phyloP scores from a whole-genome alignment of 2,888 invertebrate species.

The Lycocerus yunnanus region DNA sequence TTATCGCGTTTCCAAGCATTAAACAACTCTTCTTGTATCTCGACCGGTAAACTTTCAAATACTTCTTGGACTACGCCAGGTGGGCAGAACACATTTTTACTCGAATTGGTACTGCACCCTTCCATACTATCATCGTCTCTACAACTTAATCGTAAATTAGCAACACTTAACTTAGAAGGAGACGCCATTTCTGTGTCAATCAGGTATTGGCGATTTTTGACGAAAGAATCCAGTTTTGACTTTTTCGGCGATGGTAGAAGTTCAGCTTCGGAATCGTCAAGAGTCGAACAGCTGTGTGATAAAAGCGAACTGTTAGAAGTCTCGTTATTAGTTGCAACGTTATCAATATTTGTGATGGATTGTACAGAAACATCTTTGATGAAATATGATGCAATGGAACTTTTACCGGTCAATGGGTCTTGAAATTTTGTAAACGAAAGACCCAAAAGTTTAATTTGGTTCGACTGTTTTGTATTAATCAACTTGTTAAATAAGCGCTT shows the following conservation, averaged over 20 bases:
- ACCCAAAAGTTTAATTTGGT: constrained; percentile 80
- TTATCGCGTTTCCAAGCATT: constrained; percentile 53
- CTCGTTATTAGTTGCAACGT: constrained; percentile 45
- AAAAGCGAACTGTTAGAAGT: background rate
- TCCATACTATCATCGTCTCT: constrained; percentile 63
- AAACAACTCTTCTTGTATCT: constrained; percentile 75
- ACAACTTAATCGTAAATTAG: constrained; percentile 65
- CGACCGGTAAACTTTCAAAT: constrained; percentile 71
- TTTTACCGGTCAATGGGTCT: constrained; percentile 69
- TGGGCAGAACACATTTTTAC: constrained; percentile 58
- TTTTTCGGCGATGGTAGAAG: constrained; percentile 80
- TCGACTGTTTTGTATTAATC: constrained; percentile 73
- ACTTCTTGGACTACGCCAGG: constrained; percentile 70
- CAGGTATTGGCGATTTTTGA: constrained; percentile 58
- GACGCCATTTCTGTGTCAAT: constrained; percentile 63
- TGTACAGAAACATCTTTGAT: constrained; percentile 80
- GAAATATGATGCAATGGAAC: constrained; percentile 75
- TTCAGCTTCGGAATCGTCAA: constrained; percentile 70
- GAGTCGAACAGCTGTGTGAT: constrained; percentile 52
- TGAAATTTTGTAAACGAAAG: constrained; percentile 82
- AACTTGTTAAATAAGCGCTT: constrained; percentile 78
- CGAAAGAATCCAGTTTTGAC: constrained; percentile 58
- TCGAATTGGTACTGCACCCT: constrained; percentile 14
- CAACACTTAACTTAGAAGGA: constrained; percentile 71
- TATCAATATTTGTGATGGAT: constrained; percentile 70